phyloP scores from a whole-genome alignment of 1,140 invertebrate genomes.

The Calosoma granatense region DNA sequence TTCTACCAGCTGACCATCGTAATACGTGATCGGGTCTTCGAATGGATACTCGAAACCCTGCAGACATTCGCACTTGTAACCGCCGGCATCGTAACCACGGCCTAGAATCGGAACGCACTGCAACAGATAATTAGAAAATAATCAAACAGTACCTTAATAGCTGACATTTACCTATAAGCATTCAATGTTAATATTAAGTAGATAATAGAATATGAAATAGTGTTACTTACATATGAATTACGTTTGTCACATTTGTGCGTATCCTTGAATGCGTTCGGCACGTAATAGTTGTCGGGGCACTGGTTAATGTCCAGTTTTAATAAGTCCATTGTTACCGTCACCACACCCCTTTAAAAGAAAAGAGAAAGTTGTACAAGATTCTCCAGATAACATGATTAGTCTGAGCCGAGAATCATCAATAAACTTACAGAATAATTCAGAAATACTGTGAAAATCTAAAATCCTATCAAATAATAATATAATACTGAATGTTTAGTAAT shows the following conservation, averaged over 20 bases:
- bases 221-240: slow-evolving; percentile 80
- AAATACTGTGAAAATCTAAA: background rate
- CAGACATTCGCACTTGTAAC: slow-evolving; percentile 97
- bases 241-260: slow-evolving; percentile 89
- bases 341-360: slow-evolving; percentile 69
- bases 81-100: slow-evolving; percentile 80
- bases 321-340: slow-evolving; percentile 86
- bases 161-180: no score
- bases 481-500: no score
- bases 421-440: slow-evolving; percentile 10
- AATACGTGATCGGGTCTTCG: slow-evolving; percentile 88
- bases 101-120: slow-evolving; percentile 92
- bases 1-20: slow-evolving; percentile 91
- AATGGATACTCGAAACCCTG: slow-evolving; percentile 97
- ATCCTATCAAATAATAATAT: no score
- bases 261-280: slow-evolving; percentile 89
- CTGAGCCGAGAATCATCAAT: background rate
- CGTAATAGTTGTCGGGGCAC: slow-evolving; percentile 80
- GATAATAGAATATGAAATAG: no score
- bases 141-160: background rate
- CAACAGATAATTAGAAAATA: slow-evolving; percentile 28
- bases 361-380: slow-evolving; percentile 12
- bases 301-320: slow-evolving; percentile 89
- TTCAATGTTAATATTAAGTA: slow-evolving; percentile 18
- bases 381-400: background rate